These are phyloP conservation scores for Ypsolopha scabrella DNA, from an alignment of 2,888 invertebrate species.

Conservation along the genomic window DNA sequence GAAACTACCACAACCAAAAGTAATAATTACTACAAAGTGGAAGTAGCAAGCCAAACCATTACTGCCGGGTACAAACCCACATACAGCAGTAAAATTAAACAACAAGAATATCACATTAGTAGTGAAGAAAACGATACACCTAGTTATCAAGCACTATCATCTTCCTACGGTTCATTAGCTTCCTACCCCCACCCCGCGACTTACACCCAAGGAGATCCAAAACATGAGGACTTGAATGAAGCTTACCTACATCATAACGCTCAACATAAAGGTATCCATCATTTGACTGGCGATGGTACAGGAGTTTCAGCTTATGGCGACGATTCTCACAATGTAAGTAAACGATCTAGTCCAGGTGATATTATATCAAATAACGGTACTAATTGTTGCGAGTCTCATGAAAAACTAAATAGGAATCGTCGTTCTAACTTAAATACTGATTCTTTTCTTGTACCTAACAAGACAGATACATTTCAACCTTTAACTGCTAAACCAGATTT, in stretches of 20 bases:
- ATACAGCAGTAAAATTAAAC: conserved; percentile 10
- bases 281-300: conserved; percentile 45
- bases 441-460: conserved; percentile 27
- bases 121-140: conserved; percentile 19
- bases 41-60: conserved; percentile 36
- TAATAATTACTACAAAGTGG: conserved; percentile 40
- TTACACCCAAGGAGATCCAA: conserved; percentile 14
- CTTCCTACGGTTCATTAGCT: background rate
- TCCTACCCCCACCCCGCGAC: conserved; percentile 14
- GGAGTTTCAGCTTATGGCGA: conserved; percentile 49
- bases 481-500: background rate
- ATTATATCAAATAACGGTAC: too few species aligned
- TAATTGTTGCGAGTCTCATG: too few species aligned
- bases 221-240: conserved; percentile 23
- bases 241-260: conserved; percentile 39
- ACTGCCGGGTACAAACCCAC: conserved; percentile 19
- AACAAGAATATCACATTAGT: conserved; percentile 17
- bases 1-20: conserved; percentile 32
- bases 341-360: conserved; percentile 5
- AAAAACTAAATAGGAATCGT: conserved; percentile 13
- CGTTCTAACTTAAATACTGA: conserved; percentile 30
- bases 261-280: conserved; percentile 40
- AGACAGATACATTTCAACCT: conserved; percentile 15
- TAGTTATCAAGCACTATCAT: conserved; percentile 20
- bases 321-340: conserved; percentile 57